Evolutionary conservation across 2,113 vertebrate species (phyloP).

Genomic region (Etheostoma cragini): DNA sequence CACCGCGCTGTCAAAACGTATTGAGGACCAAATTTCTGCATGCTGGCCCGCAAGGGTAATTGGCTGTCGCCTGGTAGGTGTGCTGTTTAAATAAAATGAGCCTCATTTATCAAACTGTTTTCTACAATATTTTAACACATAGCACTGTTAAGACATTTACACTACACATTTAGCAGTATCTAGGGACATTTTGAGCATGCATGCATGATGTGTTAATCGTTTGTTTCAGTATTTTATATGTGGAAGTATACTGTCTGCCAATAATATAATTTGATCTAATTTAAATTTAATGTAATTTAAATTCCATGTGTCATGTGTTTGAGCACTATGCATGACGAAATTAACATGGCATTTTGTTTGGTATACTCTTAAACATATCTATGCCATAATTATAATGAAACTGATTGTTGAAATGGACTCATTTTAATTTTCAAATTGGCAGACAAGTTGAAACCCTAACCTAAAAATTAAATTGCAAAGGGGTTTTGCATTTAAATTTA

Average conservation of each 20-base stretch:
- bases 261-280: neutral
- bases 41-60: conserved; percentile 67
- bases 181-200: conserved; percentile 16
- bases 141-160: conserved; percentile 50
- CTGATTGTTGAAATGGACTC: neutral
- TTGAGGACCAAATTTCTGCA: conserved; percentile 58
- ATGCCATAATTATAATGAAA: neutral
- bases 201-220: conserved; percentile 9
- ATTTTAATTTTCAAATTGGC: neutral
- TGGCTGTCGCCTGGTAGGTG: conserved; percentile 74
- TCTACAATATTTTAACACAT: conserved; percentile 40
- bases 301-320: neutral
- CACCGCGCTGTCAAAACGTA: conserved; percentile 68
- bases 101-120: conserved; percentile 75
- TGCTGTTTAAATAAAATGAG: conserved; percentile 73
- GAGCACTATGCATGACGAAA: neutral
- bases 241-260: conserved; percentile 11
- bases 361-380: neutral
- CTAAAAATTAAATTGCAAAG: neutral
- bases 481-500: neutral
- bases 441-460: neutral
- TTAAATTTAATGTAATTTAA: neutral
- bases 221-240: conserved; percentile 10
- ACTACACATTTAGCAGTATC: conserved; percentile 29
- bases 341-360: neutral